These are phyloP conservation scores for Gastrophysa polygoni DNA, from an alignment of 2,888 invertebrate species.

Conservation along the genomic window DNA sequence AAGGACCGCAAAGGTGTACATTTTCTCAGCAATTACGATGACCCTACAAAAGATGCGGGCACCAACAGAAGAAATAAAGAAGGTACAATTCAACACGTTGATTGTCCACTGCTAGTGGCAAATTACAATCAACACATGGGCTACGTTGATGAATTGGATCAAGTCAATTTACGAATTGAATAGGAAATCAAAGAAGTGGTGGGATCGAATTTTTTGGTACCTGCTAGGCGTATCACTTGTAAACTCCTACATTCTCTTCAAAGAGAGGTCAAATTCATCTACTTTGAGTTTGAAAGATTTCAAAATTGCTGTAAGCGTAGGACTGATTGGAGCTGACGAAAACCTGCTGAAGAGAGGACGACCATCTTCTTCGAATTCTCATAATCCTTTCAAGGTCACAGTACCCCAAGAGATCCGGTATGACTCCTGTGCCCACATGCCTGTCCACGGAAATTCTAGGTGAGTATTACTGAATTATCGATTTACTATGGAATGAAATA, in stretches of 20 bases:
- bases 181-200: slow-evolving; percentile 47
- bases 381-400: background rate
- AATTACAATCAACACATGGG: slow-evolving; percentile 47
- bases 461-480: background rate
- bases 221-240: background rate
- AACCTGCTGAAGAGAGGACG: background rate
- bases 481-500: background rate
- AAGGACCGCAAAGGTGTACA: background rate
- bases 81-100: slow-evolving; percentile 31
- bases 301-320: background rate
- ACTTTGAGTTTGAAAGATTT: slow-evolving; percentile 9
- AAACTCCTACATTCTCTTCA: slow-evolving; percentile 5
- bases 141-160: slow-evolving; percentile 45
- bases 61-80: slow-evolving; percentile 31
- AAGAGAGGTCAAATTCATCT: background rate
- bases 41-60: background rate
- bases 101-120: slow-evolving; percentile 39
- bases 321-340: background rate
- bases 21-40: background rate
- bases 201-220: slow-evolving; percentile 26
- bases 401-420: slow-evolving; percentile 13
- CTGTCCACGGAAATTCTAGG: slow-evolving; percentile 10
- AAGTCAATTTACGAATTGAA: slow-evolving; percentile 43
- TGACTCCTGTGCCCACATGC: slow-evolving; percentile 4
- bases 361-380: background rate